Evolutionary conservation across 2,797 vertebrate genomes (phyloP).

Genomic region (Hypotaenidia philippensis): DNA sequence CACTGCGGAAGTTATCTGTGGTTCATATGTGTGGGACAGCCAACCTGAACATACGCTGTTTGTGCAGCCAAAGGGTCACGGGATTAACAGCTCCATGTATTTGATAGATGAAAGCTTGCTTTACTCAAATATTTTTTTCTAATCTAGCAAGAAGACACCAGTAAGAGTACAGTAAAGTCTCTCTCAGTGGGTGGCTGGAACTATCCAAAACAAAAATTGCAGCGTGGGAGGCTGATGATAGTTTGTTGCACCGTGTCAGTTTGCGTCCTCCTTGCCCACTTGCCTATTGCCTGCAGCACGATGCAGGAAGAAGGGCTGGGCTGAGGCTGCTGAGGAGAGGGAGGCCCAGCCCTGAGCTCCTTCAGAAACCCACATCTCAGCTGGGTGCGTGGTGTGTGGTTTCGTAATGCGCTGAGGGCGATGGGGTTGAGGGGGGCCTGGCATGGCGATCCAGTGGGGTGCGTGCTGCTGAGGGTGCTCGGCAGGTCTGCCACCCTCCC

Average conservation of each 20-base stretch:
- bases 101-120: neutral
- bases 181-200: neutral
- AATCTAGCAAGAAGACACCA: neutral
- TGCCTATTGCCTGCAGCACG: neutral
- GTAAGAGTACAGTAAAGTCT: neutral
- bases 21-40: neutral
- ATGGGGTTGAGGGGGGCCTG: too few relatives aligned
- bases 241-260: neutral
- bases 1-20: neutral
- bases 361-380: neutral
- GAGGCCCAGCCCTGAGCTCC: neutral
- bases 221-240: neutral
- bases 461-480: rapidly evolving
- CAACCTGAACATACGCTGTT: neutral
- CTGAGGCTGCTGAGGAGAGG: neutral
- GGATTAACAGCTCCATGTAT: neutral
- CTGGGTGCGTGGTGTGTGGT: rapidly evolving
- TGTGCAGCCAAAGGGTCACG: neutral
- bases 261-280: neutral
- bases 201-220: neutral
- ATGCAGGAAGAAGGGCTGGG: neutral
- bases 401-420: neutral
- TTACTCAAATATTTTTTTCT: neutral
- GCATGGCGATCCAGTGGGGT: rapidly evolving
- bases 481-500: rapidly evolving